Base-by-base conservation (phyloP, 2,113 vertebrate genomes). In the Lagopus leucura region DNA sequence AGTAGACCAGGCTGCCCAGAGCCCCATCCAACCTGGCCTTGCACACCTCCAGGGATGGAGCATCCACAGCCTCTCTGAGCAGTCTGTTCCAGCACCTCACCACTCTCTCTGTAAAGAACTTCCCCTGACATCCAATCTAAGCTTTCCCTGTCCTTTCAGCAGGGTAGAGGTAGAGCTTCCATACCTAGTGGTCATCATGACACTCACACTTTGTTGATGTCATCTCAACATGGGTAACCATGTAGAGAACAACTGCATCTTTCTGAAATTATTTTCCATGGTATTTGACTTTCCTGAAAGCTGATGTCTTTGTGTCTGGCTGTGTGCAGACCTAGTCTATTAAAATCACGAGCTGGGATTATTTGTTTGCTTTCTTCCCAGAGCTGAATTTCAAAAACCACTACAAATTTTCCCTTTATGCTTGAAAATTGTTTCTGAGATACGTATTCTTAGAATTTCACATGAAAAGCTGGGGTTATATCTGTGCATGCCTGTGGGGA, bases 171-270 rank as follows among this genome's bases (percentile, higher is more conserved):
- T 82, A n/a, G 47, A 50, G 3, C 50, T 36, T 57, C 17, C 81
- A 82, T 69, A 65, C 0, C 19, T 15, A 10, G 0, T 48, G 64
- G 57, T 17, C 4, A 8, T 40, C 12, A 15, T 72, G 40, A 40
- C 28, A 66, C 64, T 30, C 64, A 43, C 28, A 15, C 28, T 22
- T 6, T 28, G 25, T 19, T 64, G 61, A 1, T 47, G 22, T 71
- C 1, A 0, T 60, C 66, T 65, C 66, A 19, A 69, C 28, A 9
- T 21, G 16, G 18, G 47, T 6, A 82, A 32, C 14, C 43, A 69
- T 1, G 0, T 32, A 57, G 28, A 85, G 30, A 82, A 24, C 0
- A 75, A 8, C 14, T 32, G 4, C 24, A 3, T 38, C 19, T 52
- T 85, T 65, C 63, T 77, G 75, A 19, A 45, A 54, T 43, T 25